Conservation (phyloP, 2,888 invertebrate genomes). For the Pteria penguin region DNA sequence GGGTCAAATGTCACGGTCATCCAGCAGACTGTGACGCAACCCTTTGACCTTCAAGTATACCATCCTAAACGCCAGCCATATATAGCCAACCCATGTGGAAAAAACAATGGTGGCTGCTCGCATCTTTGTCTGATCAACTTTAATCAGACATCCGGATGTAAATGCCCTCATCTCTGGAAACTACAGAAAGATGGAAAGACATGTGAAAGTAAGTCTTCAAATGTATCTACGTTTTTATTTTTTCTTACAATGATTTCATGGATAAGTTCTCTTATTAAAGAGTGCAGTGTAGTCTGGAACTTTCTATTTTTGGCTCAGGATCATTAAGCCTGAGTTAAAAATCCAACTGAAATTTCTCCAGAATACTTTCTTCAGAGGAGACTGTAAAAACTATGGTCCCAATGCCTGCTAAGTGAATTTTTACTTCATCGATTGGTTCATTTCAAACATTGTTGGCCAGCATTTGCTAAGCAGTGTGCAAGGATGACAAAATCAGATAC, state of each 20-base stretch:
- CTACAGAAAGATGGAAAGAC: conserved; percentile 85
- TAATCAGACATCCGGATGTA: conserved; percentile 84
- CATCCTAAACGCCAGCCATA: conserved; percentile 88
- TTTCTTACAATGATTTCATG: not conserved
- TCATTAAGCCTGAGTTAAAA: too few relatives aligned
- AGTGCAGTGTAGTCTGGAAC: not conserved
- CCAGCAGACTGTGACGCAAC: conserved; percentile 91
- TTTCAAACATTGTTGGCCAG: too few relatives aligned
- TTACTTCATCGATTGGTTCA: too few relatives aligned
- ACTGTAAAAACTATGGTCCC: too few relatives aligned
- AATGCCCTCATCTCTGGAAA: conserved; percentile 93
- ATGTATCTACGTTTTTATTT: too few relatives aligned
- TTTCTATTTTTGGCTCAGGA: too few relatives aligned
- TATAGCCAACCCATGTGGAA: conserved; percentile 84
- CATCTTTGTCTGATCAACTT: conserved; percentile 90
- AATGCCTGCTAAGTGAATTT: too few relatives aligned
- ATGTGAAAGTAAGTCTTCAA: conserved; percentile 83
- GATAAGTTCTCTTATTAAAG: not conserved
- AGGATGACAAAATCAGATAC: too few relatives aligned
- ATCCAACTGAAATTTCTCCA: too few relatives aligned
- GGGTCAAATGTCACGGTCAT: conserved; percentile 88
- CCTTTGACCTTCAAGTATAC: conserved; percentile 92
- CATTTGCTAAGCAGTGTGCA: too few relatives aligned
- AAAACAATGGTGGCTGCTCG: conserved; percentile 91
- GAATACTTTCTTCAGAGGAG: too few relatives aligned